A percentile compares a stretch with the other conserved stretches of the same genome.
These are phyloP conservation scores for Thecophora atra DNA, from an alignment of 2,888 invertebrate species.

Conservation along the genomic window DNA sequence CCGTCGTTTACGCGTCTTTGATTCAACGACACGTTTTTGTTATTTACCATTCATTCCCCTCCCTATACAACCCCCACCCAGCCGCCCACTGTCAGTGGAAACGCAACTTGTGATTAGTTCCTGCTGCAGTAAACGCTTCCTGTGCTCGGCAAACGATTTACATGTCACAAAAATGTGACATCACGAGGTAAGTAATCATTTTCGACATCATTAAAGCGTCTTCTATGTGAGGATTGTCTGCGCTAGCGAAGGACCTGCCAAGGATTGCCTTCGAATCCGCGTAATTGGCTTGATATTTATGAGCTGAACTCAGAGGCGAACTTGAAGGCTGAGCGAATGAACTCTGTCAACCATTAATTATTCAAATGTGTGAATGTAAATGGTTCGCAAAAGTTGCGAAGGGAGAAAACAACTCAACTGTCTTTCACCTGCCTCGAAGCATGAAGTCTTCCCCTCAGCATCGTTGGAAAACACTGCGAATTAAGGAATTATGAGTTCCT, in stretches of 20 bases:
- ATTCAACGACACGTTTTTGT: neutral
- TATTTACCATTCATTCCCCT: neutral
- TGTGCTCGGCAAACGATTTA: neutral
- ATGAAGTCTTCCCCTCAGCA: no score
- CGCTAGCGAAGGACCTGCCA: neutral
- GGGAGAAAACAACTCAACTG: neutral
- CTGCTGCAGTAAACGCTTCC: neutral
- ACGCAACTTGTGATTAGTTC: neutral
- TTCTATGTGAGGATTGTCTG: neutral
- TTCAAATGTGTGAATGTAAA: no score
- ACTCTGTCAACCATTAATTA: neutral
- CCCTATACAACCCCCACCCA: neutral
- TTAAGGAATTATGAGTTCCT: no score
- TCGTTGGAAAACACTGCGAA: no score
- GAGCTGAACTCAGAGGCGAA: neutral
- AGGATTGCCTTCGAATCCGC: neutral
- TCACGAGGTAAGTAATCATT: conserved; percentile 12
- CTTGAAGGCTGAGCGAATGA: neutral
- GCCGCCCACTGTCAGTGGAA: neutral
- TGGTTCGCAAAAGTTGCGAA: neutral
- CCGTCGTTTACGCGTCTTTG: neutral
- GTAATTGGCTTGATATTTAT: neutral
- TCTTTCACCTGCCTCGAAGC: no score
- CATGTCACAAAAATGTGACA: conserved; percentile 29
- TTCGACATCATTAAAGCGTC: neutral